These are phyloP conservation scores for Cyprinodon diabolis DNA, from an alignment of 2,797 vertebrate species.

Conservation along the genomic window DNA sequence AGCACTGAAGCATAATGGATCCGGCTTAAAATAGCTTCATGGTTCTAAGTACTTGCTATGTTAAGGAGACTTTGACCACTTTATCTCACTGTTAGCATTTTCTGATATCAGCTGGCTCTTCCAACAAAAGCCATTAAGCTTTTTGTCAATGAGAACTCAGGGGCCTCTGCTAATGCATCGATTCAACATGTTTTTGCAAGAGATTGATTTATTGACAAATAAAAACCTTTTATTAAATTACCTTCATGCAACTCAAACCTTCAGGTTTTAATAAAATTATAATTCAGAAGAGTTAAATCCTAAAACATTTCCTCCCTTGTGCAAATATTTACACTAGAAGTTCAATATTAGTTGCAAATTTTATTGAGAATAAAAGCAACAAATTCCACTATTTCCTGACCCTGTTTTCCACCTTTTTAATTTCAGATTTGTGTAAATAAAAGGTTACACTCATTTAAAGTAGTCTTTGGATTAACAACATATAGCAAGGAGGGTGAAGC, in stretches of 20 bases:
- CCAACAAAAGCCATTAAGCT: not conserved
- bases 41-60: not conserved
- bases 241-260: not conserved
- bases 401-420: no score
- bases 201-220: not conserved
- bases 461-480: not conserved
- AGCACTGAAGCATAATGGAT: not conserved
- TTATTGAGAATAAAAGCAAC: no score
- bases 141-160: not conserved
- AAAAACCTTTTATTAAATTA: not conserved
- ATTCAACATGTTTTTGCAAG: not conserved
- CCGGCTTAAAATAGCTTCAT: slow-evolving; percentile 4
- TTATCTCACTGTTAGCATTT: not conserved
- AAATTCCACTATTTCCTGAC: not conserved
- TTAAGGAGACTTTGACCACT: not conserved
- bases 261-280: no score
- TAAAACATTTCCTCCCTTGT: not conserved
- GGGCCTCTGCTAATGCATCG: not conserved
- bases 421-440: not conserved
- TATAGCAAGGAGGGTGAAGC: not conserved
- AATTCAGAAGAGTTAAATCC: no score
- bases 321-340: not conserved
- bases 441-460: not conserved
- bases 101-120: not conserved
- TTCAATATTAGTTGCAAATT: not conserved